A percentile compares a stretch with the other conserved stretches of the same genome.
phyloP scores from a whole-genome alignment of 2,888 invertebrate genomes.

The Rhogogaster chlorosoma region DNA sequence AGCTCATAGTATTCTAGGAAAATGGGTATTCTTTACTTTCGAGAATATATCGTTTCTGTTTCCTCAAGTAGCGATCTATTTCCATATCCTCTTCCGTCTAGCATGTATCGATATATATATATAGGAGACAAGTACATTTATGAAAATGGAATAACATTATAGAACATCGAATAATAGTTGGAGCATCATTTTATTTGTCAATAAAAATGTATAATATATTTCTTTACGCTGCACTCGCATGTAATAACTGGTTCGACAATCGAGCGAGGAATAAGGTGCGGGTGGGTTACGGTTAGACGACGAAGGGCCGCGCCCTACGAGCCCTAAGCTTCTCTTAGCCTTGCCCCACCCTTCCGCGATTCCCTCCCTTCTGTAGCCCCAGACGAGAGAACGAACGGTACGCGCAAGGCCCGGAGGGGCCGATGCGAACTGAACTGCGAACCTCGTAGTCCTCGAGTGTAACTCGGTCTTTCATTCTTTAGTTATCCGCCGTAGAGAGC shows the following conservation, averaged over 20 bases:
- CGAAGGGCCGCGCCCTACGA: conserved; percentile 35
- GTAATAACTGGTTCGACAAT: neutral
- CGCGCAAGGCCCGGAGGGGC: conserved; percentile 12
- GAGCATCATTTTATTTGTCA: neutral
- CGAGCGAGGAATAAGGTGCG: neutral
- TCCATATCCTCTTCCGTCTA: neutral
- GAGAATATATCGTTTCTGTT: neutral
- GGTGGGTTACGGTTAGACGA: conserved; percentile 39
- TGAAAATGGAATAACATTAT: neutral
- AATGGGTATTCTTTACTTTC: neutral
- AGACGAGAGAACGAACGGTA: neutral
- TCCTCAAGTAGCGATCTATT: neutral
- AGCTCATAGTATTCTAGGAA: neutral
- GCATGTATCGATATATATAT: neutral
- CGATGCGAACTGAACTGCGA: neutral
- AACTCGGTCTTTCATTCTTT: conserved; percentile 43
- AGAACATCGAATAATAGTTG: neutral
- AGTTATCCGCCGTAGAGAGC: conserved; percentile 29
- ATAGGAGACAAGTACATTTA: neutral
- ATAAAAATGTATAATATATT: neutral
- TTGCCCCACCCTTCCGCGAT: conserved; percentile 3
- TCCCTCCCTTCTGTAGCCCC: neutral
- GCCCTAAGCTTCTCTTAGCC: neutral
- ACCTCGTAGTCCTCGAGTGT: neutral
- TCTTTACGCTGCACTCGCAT: neutral